Percentiles rank a stretch among this genome's conserved stretches.
These are phyloP conservation scores for Drosophila burlai DNA, from an alignment of 1,140 invertebrate genomes.

Conservation along the genomic window DNA sequence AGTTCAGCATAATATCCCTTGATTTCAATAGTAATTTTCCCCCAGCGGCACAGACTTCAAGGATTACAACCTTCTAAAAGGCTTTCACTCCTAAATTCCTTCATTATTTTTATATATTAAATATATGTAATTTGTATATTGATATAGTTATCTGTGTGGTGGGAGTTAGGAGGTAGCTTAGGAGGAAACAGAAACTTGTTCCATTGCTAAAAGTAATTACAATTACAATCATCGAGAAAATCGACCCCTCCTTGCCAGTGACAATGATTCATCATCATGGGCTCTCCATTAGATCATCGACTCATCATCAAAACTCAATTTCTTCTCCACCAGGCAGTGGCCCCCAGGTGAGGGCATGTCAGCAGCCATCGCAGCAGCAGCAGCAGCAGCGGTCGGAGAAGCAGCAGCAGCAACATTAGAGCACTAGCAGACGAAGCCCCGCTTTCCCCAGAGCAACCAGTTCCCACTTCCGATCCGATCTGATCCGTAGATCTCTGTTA, in stretches of 20 bases:
- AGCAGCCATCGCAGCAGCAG: conserved; percentile 58
- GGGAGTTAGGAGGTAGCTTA: background rate
- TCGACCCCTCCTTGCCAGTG: conserved; percentile 26
- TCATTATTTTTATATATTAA: background rate
- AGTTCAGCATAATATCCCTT: background rate
- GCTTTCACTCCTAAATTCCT: background rate
- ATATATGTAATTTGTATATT: background rate
- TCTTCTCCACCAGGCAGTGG: conserved; percentile 16
- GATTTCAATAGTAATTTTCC: background rate
- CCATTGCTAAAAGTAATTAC: background rate
- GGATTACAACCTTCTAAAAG: background rate
- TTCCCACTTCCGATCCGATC: background rate
- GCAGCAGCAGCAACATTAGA: conserved; percentile 51
- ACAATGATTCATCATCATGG: conserved; percentile 64
- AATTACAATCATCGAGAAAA: background rate
- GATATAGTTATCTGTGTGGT: background rate
- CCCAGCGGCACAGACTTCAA: background rate
- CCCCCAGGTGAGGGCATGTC: conserved; percentile 56
- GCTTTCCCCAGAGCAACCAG: background rate
- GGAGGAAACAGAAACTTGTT: background rate
- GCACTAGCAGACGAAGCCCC: conserved; percentile 16
- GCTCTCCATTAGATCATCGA: conserved; percentile 56
- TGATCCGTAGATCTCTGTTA: background rate
- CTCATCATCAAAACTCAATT: conserved; percentile 5
- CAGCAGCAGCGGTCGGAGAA: background rate